Base-by-base conservation (phyloP, 2,113 vertebrate species). In the Hirundichthys speculiger region DNA sequence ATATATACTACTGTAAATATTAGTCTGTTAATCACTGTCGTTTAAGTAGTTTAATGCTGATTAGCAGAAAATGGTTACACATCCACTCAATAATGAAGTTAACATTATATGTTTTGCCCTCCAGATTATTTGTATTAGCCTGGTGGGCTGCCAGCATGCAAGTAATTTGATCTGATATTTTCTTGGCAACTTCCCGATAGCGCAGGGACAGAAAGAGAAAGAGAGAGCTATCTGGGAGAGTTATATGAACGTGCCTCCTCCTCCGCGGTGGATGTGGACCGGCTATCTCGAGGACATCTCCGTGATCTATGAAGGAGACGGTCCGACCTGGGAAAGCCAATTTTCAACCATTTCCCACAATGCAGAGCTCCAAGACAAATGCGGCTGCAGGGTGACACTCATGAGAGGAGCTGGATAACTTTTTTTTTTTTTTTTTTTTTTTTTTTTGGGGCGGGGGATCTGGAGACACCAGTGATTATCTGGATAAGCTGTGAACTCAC, bases 271-370 rank as follows among this genome's bases (percentile, higher is more conserved):
- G 74, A 81, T 54, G 75, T 60, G 66, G 64, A 49, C 83, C 14
- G 51, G 69, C 76, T 89, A 91, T 91, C 86, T 90, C 77, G 86
- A 90, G 88, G 90, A 92, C 89, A 89, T 91, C 90, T 91, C 24
- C 5, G 66, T 90, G 89, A 91, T 91, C 78, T 91, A 86, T 89
- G 84, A 79, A 82, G 80, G 83, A 80, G 85, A 83, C 68, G 42
- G 51, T 68, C 63, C 24, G 62, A 88, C 79, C 81, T 42, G 77
- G 52, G 77, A 48, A 85, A 87, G 82, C 58, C 81, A 79, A 83
- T 86, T 82, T 88, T 73, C 69, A 50, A 50, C 63, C 69, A 24
- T 82, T 80, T 83, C 77, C 64, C 64, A 85, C 84, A 79, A 71
- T 63, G 69, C 70, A 12, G 72, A 56, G 68, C 68, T 18, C 15